A percentile compares a stretch with the other conserved stretches of the same genome.
Conservation (phyloP, 2,113 vertebrate genomes). For the Chionodraco myersi region DNA sequence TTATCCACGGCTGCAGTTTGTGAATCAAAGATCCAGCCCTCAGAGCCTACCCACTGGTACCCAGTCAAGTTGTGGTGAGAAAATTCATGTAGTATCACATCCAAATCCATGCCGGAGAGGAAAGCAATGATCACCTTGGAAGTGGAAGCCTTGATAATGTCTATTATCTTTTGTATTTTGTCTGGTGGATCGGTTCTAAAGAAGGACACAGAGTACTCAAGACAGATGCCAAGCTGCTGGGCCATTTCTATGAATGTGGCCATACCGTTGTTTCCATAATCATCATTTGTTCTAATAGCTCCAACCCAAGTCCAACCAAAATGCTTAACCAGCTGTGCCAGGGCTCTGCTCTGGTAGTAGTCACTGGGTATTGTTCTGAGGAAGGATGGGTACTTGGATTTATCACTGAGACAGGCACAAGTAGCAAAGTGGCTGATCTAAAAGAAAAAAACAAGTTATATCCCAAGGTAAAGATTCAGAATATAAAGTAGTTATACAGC, state of each 20-base stretch:
- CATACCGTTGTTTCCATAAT: conserved; percentile 80
- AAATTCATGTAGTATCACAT: conserved; percentile 67
- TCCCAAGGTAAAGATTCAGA: neutral
- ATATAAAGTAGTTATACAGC: neutral
- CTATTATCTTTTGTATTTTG: conserved; percentile 68
- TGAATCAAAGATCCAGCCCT: no score
- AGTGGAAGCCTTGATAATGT: conserved; percentile 76
- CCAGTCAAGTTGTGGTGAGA: conserved; percentile 48
- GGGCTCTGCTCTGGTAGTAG: conserved; percentile 75
- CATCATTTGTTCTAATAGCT: conserved; percentile 74
- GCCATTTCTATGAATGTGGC: conserved; percentile 70
- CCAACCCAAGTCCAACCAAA: conserved; percentile 82
- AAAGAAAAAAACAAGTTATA: neutral
- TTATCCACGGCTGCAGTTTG: no score
- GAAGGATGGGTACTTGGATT: conserved; percentile 76
- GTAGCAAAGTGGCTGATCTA: conserved; percentile 82
- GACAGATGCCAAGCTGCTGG: conserved; percentile 68
- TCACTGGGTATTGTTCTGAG: conserved; percentile 79
- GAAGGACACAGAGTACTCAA: conserved; percentile 74
- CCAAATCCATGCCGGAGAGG: conserved; percentile 69
- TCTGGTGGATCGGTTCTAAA: conserved; percentile 73
- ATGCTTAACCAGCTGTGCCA: conserved; percentile 73
- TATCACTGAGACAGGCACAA: conserved; percentile 81
- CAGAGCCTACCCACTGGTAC: no score
- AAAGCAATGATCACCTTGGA: conserved; percentile 79